Base-by-base conservation (phyloP, 2,797 vertebrate species). In the Semotilus atromaculatus region DNA sequence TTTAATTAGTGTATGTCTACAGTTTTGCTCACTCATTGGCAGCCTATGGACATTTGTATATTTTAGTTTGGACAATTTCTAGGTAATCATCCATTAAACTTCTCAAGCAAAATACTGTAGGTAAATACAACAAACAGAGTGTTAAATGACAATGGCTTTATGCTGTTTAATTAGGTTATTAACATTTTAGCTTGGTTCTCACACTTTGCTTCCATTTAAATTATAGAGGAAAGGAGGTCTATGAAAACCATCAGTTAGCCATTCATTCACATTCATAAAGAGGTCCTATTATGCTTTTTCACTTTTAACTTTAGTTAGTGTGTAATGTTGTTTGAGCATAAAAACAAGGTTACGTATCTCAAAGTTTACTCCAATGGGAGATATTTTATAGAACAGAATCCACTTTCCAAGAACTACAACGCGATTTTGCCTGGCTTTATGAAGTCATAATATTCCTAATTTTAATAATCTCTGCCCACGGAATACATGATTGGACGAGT, bases 1-100 rank as follows among this genome's bases (percentile, higher is more conserved):
- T 85, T 83, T 88, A 87, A 91, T 89, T 89, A 90, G 80, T 55
- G 4, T 38, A 81, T 60, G 76, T 78, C 73, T 76, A 26, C 62
- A 48, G n/a, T 85, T 80, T 80, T 51, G 31, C 85, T 86, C 64
- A 83, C 83, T 86, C 64, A 80, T 71, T 40, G 26, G 23, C 26
- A 75, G 87, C 84, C 82, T 80, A 40, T 62, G 9, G 84, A 36
- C 64, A 83, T 81, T 43, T 55, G 26, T 23, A 86, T 76, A 73
- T 51, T 58, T 58, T 68, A 45, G 55, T 29, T 80, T 29, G 64
- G 34, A 83, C n/a, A 60, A 76, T 45, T 60, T 70, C 34, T 16
- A 77, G 51, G 26, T 73, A 80, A 85, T 83, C 26, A 82, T 66
- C 62, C 64, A 72, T 73, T 76, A 55, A 76, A 80, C 36, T 31